These are phyloP conservation scores for Molanna angustata DNA, from an alignment of 2,888 invertebrate genomes.

Conservation along the genomic window DNA sequence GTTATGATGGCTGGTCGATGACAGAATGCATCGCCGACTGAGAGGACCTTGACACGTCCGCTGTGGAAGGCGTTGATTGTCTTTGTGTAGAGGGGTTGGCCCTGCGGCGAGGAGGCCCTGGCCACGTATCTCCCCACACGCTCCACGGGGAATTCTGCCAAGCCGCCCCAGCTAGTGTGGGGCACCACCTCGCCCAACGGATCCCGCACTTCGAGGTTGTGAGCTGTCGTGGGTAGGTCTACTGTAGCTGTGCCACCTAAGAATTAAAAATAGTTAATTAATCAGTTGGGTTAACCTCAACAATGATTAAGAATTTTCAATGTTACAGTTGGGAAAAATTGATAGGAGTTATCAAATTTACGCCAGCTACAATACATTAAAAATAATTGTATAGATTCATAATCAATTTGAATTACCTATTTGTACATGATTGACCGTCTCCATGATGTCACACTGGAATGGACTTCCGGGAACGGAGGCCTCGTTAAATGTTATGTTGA, in stretches of 20 bases:
- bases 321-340: too few relatives aligned
- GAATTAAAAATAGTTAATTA: constrained; percentile 27
- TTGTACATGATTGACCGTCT: constrained; percentile 71
- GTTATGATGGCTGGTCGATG: constrained; percentile 79
- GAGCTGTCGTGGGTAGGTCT: constrained; percentile 61
- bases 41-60: constrained; percentile 65
- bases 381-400: too few relatives aligned
- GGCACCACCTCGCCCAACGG: constrained; percentile 61
- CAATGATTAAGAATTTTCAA: too few relatives aligned
- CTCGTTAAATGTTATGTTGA: constrained; percentile 93
- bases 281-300: too few relatives aligned
- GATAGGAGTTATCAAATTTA: too few relatives aligned
- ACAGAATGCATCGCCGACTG: constrained; percentile 74
- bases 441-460: constrained; percentile 76
- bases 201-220: constrained; percentile 63
- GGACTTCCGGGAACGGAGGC: constrained; percentile 89
- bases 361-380: too few relatives aligned
- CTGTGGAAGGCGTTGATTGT: constrained; percentile 77
- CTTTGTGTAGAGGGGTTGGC: constrained; percentile 25
- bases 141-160: constrained; percentile 73
- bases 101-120: constrained; percentile 38
- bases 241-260: constrained; percentile 57
- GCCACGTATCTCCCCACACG: constrained; percentile 75
- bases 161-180: constrained; percentile 56
- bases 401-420: constrained; percentile 54